Conservation (phyloP, 2,888 invertebrate species). For the Cerceris ruficornis region DNA sequence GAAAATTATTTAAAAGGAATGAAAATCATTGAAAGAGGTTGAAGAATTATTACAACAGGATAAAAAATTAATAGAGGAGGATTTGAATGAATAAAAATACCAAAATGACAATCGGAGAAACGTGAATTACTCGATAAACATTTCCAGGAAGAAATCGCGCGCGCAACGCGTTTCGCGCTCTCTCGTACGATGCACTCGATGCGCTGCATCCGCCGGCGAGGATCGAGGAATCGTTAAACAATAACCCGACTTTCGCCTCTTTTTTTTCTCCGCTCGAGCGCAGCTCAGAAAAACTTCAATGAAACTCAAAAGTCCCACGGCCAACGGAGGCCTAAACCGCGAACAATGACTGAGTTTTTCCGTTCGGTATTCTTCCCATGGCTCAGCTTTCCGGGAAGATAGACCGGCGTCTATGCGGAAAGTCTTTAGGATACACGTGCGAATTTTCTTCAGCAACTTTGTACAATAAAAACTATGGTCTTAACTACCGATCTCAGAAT, state of each 20-base stretch:
- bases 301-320: slow-evolving; percentile 21
- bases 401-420: not conserved
- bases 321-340: slow-evolving; percentile 11
- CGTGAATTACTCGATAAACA: not conserved
- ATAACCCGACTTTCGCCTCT: slow-evolving; percentile 27
- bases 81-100: too few species aligned
- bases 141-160: not conserved
- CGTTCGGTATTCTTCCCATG: not conserved
- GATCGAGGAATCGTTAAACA: slow-evolving; percentile 42
- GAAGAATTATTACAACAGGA: too few species aligned
- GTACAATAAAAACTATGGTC: not conserved
- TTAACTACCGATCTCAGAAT: too few species aligned
- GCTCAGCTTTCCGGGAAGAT: slow-evolving; percentile 46
- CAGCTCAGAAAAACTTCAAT: slow-evolving; percentile 27
- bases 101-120: not conserved
- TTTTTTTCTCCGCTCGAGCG: slow-evolving; percentile 5
- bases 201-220: slow-evolving; percentile 3
- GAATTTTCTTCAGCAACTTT: slow-evolving; percentile 9
- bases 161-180: not conserved
- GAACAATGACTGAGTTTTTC: slow-evolving; percentile 41
- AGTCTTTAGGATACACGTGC: slow-evolving; percentile 23
- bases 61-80: too few species aligned
- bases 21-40: too few species aligned
- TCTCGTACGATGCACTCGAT: not conserved
- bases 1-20: too few species aligned